Evolutionary conservation across 2,888 invertebrate genomes (phyloP).

Genomic region (Ophion ellenae): DNA sequence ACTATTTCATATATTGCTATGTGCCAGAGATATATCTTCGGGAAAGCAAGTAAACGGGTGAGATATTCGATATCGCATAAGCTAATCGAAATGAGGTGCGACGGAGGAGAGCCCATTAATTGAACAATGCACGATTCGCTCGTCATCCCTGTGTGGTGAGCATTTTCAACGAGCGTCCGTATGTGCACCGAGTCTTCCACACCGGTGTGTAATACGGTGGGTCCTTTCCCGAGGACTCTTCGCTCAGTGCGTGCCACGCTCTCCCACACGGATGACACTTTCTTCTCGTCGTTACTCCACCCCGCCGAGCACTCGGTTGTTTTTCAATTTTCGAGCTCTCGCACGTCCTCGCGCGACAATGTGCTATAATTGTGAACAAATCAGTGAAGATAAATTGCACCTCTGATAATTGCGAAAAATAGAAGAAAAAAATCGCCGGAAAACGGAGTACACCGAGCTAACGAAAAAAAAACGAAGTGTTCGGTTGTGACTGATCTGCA

Average conservation of each 20-base stretch:
- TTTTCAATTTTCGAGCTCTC: constrained; percentile 13
- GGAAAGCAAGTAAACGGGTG: constrained; percentile 14
- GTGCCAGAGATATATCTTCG: constrained; percentile 26
- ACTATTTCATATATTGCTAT: not conserved
- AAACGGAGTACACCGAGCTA: not conserved
- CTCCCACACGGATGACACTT: constrained; percentile 74
- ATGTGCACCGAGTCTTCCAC: constrained; percentile 34
- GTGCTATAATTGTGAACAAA: not conserved
- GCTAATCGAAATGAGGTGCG: constrained; percentile 61
- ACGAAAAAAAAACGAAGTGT: not conserved
- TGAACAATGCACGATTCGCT: constrained; percentile 68
- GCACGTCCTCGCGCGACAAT: constrained; percentile 14
- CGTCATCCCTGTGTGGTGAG: constrained; percentile 61
- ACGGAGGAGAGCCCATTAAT: constrained; percentile 57
- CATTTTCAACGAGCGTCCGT: constrained; percentile 36
- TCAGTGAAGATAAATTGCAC: constrained; percentile 16
- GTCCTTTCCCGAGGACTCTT: constrained; percentile 62
- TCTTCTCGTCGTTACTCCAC: constrained; percentile 54
- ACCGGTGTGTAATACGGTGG: constrained; percentile 26
- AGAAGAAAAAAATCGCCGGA: not conserved
- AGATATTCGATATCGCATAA: constrained; percentile 60
- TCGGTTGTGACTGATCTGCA: not conserved
- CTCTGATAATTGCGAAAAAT: not conserved
- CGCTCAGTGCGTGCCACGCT: constrained; percentile 75
- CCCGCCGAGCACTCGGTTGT: constrained; percentile 18